A percentile compares a stretch with the other conserved stretches of the same genome.
Conservation (phyloP, 2,888 invertebrate species). For the Saturnia pavonia region DNA sequence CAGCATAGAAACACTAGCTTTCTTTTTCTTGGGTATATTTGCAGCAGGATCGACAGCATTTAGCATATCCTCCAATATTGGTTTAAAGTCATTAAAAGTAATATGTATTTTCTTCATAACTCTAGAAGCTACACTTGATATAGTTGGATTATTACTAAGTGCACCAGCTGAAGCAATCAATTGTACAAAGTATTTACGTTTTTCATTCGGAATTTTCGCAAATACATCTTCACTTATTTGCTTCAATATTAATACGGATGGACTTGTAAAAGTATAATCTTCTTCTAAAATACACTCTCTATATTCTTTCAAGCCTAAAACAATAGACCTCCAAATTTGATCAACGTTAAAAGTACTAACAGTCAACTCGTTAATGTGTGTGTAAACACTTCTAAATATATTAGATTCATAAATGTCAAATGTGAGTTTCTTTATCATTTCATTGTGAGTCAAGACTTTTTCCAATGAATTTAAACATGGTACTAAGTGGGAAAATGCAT, state of each 20-base stretch:
- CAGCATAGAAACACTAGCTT: conserved; percentile 68
- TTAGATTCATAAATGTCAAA: conserved; percentile 78
- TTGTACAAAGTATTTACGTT: conserved; percentile 73
- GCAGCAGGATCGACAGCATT: conserved; percentile 68
- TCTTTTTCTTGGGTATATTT: conserved; percentile 63
- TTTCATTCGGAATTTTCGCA: conserved; percentile 67
- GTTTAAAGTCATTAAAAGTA: conserved; percentile 82
- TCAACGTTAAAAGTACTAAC: conserved; percentile 63
- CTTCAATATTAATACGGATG: conserved; percentile 78
- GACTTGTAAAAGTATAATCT: conserved; percentile 57
- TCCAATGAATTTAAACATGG: conserved; percentile 52
- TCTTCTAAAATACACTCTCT: conserved; percentile 68
- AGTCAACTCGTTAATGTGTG: conserved; percentile 79
- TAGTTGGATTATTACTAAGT: conserved; percentile 81
- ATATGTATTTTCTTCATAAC: conserved; percentile 85
- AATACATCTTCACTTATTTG: conserved; percentile 82
- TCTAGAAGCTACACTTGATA: conserved; percentile 83
- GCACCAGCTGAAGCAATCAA: conserved; percentile 81
- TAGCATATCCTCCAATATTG: conserved; percentile 83
- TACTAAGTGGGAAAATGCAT: conserved; percentile 65
- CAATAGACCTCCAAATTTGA: conserved; percentile 82
- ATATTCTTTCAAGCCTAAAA: conserved; percentile 77
- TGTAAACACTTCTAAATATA: conserved; percentile 78
- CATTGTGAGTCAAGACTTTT: conserved; percentile 47
- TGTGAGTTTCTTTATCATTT: conserved; percentile 46